Conservation (phyloP, 2,113 vertebrate species). For the Vidua chalybeata region DNA sequence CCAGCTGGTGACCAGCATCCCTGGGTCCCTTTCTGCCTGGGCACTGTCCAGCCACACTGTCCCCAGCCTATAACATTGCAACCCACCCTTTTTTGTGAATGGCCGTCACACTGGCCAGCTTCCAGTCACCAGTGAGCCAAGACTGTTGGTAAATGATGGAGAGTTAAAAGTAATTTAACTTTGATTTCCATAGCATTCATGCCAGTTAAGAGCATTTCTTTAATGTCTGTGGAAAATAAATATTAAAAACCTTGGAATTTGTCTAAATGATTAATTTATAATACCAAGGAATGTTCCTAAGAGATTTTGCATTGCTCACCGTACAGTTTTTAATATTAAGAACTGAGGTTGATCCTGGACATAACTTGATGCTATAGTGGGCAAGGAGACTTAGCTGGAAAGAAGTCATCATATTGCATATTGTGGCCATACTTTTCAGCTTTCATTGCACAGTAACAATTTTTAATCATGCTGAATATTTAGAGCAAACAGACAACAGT, state of each 20-base stretch:
- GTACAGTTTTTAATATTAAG: background rate
- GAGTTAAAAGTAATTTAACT: background rate
- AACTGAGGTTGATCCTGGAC: background rate
- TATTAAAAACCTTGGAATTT: background rate
- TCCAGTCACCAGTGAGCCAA: background rate
- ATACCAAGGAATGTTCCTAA: background rate
- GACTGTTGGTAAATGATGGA: background rate
- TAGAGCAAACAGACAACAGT: conserved; percentile 44
- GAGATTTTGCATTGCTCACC: background rate
- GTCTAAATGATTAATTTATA: background rate
- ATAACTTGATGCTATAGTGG: background rate
- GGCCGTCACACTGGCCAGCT: background rate
- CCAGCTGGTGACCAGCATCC: fast-evolving
- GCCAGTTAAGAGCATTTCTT: background rate
- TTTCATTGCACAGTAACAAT: background rate
- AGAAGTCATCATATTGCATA: background rate
- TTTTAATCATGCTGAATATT: conserved; percentile 35
- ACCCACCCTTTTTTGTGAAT: background rate
- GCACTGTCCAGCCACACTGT: background rate
- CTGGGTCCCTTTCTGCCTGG: background rate
- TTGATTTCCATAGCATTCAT: background rate
- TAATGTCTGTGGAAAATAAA: background rate
- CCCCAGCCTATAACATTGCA: fast-evolving
- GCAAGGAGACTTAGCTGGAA: background rate
- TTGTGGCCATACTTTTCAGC: background rate